Evolutionary conservation across 2,888 invertebrate genomes (phyloP), one percentile per base, ranked within the genome.

Genomic region (Ligdia adustata): DNA sequence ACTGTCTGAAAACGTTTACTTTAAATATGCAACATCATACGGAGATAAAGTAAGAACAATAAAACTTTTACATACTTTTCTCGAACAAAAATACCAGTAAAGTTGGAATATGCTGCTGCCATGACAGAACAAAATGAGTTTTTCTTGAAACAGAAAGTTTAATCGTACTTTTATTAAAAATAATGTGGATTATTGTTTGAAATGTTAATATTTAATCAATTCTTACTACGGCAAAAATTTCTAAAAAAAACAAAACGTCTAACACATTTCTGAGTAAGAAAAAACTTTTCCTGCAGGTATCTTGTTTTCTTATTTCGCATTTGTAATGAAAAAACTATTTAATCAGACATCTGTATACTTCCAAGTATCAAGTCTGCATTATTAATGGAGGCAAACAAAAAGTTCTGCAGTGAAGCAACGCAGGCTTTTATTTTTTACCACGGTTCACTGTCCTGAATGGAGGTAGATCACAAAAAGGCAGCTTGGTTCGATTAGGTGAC

Each of bases 361-460:
- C n/a, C n/a, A n/a, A 44, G 47, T 43, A 27, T 41, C 12, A 37
- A 40, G 44, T 47, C 46, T 56, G 38, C 49, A 57, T 41, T 55
- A 37, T 55, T 55, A 57, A 60, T 53, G 52, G 52, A 57, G 45
- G 47, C 44, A 55, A 49, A 57, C 59, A 59, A 57, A 57, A 51
- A 49, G 50, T 43, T 45, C 40, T 47, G 51, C 57, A 57, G 55
- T 59, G 55, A 52, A 33, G 52, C 40, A 42, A 55, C 45, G 33
- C 50, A 33, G 13, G 26, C 18, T 9, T 13, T n/a, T n/a, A n/a
- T n/a, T 3, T 38, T 39, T 38, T 16, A 34, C 12, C 12, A 16
- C 47, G 45, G 20, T 27, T 15, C 45, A 22, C 27, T 11, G 44
- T 29, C 33, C 39, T 49, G 44, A 58, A 56, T 53, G 52, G 32